Evolutionary conservation across 2,888 invertebrate genomes (phyloP).

Genomic region (Amblyjoppa fuscipennis): DNA sequence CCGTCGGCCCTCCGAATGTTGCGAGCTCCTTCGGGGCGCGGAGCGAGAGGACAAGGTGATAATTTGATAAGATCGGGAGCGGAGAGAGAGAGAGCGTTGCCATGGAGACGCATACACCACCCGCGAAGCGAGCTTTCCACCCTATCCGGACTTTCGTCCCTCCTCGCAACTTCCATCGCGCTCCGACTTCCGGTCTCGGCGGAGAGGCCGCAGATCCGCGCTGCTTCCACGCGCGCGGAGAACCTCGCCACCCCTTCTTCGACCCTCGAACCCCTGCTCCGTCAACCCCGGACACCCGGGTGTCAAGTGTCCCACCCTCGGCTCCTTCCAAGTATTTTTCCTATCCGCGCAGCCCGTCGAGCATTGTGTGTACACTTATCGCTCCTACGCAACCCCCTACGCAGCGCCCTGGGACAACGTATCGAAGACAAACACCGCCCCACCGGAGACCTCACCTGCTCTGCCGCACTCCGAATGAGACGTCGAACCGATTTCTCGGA

Average conservation of each 20-base stretch:
- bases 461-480: constrained; percentile 17
- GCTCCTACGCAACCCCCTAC: constrained; percentile 34
- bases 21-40: not conserved
- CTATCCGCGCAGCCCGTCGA: not conserved
- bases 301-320: constrained; percentile 80
- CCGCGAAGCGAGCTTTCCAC: constrained; percentile 65
- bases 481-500: constrained; percentile 48
- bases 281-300: constrained; percentile 74
- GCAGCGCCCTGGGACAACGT: constrained; percentile 64
- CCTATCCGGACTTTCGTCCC: constrained; percentile 68
- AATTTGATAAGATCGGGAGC: constrained; percentile 85
- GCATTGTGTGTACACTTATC: not conserved
- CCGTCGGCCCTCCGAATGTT: constrained; percentile 18
- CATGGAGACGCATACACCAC: constrained; percentile 83
- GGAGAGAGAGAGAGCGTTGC: constrained; percentile 79
- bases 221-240: constrained; percentile 58
- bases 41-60: constrained; percentile 83
- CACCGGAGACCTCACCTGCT: constrained; percentile 48
- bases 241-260: constrained; percentile 24
- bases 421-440: constrained; percentile 73
- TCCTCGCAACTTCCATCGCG: constrained; percentile 66
- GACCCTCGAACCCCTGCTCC: constrained; percentile 67
- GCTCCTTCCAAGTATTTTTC: constrained; percentile 56
- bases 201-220: not conserved
- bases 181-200: constrained; percentile 43